A percentile compares a stretch with the other conserved stretches of the same genome.
phyloP scores from a whole-genome alignment of 2,888 invertebrate species.

The Oithona nana region DNA sequence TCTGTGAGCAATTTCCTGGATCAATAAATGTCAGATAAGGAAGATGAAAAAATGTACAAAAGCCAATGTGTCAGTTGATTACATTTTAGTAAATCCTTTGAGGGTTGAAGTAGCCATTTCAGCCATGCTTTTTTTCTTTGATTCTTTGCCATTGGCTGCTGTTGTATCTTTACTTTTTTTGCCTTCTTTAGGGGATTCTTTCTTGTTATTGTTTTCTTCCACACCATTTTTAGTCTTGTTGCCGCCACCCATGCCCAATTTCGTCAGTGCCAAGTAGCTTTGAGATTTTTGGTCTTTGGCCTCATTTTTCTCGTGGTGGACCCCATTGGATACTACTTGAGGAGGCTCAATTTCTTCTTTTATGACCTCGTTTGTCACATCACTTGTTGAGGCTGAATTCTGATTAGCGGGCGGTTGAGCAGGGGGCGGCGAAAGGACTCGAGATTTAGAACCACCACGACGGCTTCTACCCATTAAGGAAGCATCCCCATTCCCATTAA shows the following conservation, averaged over 20 bases:
- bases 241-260: conserved; percentile 5
- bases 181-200: not conserved
- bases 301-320: not conserved
- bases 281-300: not conserved
- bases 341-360: not conserved
- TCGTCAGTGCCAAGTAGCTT: conserved; percentile 7
- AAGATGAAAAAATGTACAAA: no score
- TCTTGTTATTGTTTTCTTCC: not conserved
- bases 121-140: not conserved
- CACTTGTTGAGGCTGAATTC: not conserved
- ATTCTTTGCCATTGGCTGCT: not conserved
- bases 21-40: no score
- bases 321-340: not conserved
- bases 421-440: conserved; percentile 3
- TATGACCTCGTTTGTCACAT: not conserved
- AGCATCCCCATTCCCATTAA: not conserved
- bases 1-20: no score
- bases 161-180: not conserved
- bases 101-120: not conserved
- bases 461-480: not conserved
- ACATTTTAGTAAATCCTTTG: conserved; percentile 2
- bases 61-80: no score
- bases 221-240: no score
- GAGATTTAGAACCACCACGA: not conserved
- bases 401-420: not conserved